These are phyloP conservation scores for Sycophaga agraensis DNA, from an alignment of 1,140 invertebrate genomes.

Conservation along the genomic window DNA sequence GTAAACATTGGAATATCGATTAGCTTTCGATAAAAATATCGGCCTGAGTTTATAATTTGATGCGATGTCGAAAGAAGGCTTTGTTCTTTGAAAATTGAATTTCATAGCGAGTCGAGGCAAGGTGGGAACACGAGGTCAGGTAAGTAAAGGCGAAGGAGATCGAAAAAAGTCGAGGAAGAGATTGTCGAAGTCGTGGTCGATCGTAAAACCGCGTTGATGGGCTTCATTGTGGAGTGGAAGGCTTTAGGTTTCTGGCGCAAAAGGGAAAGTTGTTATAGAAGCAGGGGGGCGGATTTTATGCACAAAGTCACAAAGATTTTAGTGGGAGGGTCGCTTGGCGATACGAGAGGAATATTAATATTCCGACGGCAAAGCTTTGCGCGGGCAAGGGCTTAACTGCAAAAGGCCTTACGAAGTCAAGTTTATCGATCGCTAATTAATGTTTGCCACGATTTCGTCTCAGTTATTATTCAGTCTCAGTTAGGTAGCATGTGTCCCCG, in stretches of 20 bases:
- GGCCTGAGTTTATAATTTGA: neutral
- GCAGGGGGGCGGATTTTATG: too few relatives aligned
- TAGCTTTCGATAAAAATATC: slow-evolving; percentile 20
- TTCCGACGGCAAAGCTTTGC: too few relatives aligned
- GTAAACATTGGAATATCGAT: slow-evolving; percentile 14
- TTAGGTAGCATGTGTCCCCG: too few relatives aligned
- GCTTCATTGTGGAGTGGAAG: neutral
- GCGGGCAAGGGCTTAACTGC: too few relatives aligned
- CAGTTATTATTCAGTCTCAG: too few relatives aligned
- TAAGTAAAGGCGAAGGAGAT: neutral
- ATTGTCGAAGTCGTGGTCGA: neutral
- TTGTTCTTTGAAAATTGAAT: slow-evolving; percentile 16
- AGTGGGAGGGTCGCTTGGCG: too few relatives aligned
- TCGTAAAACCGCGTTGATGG: neutral
- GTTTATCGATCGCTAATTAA: too few relatives aligned
- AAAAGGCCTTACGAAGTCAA: too few relatives aligned
- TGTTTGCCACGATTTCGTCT: too few relatives aligned
- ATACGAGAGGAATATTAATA: too few relatives aligned
- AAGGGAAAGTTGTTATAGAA: neutral
- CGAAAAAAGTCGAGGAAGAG: neutral
- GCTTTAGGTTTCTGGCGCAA: neutral
- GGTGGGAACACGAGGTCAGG: neutral
- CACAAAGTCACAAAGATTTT: too few relatives aligned
- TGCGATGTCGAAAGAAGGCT: neutral
- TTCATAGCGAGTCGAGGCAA: neutral